Conservation (phyloP, 2,113 vertebrate species). For the Oreotragus oreotragus region DNA sequence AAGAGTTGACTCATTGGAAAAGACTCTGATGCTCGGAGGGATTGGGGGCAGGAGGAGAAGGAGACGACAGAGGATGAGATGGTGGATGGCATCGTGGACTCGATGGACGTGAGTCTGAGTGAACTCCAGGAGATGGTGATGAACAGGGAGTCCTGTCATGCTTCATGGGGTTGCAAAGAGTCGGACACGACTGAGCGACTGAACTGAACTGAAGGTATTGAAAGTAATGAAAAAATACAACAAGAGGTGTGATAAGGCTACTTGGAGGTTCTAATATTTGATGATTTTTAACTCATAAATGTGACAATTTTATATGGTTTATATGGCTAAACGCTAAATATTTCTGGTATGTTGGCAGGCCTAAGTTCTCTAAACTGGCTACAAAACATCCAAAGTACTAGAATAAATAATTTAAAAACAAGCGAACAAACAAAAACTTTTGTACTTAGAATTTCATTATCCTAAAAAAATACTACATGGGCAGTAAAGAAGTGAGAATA, state of each 20-base stretch:
- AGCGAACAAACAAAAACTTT: background rate
- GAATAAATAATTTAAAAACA: background rate
- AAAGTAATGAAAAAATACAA: background rate
- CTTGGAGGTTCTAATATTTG: background rate
- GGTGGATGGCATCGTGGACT: too few species aligned
- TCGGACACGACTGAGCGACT: too few species aligned
- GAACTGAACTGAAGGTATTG: too few species aligned
- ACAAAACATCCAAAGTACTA: background rate
- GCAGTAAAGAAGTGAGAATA: background rate
- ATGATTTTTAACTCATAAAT: background rate
- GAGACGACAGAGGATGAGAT: too few species aligned
- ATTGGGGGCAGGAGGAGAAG: too few species aligned
- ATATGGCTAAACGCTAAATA: background rate
- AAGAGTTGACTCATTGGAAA: too few species aligned
- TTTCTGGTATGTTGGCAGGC: background rate
- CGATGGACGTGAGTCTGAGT: too few species aligned
- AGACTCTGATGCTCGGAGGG: too few species aligned
- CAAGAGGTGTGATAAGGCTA: background rate
- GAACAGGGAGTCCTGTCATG: too few species aligned
- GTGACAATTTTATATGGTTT: background rate
- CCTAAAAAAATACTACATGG: background rate
- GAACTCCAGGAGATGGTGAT: too few species aligned
- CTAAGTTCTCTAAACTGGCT: background rate
- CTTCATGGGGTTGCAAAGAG: too few species aligned
- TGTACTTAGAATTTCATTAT: background rate